Base-by-base conservation (phyloP, 2,113 vertebrate species). In the Prolemur simus region DNA sequence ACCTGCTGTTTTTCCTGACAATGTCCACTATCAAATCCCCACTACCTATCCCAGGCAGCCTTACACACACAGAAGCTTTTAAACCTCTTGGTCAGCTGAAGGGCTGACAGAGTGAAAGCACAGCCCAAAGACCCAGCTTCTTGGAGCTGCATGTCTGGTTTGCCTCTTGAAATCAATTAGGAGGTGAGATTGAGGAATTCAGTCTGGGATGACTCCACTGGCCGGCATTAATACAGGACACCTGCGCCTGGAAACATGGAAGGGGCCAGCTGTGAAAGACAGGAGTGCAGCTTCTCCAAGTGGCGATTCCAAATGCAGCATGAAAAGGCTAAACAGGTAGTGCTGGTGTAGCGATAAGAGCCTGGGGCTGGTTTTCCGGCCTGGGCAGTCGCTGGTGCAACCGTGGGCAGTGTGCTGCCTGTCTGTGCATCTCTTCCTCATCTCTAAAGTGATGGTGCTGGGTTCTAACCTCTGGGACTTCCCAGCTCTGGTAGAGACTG, bases 111-210 rank as follows among this genome's bases (percentile, higher is more conserved):
- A 82, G 27, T 32, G 54, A 87, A 49, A 83, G 60, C 37, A 90
- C 5, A 66, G 68, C 13, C 13, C 4, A 39, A 17, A 14, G 12
- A n/a, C 69, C 10, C 68, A 69, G 9, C 20, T 84, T 86, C 89
- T 92, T 20, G 34, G 42, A 94, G 13, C 34, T 84, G 11, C n/a
- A 8, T 52, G 7, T 60, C 47, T 87, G 56, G 29, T 91, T 87
- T 92, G 54, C 84, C 23, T 95, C 56, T 78, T 37, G 8, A 66
- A 92, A 47, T 89, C 47, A 92, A 54, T 94, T 95, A 83, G 74
- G 49, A 80, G 77, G 56, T 85, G 82, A 78, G 86, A 83, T n/a
- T 66, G 82, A 96, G 89, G 69, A 69, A 91, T n/a, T 49, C 15
- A 21, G 32, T 56, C n/a, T 20, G 80, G 63, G 63, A 42, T 1